Base-by-base conservation (phyloP, 2,797 vertebrate species). In the Takifugu rubripes region DNA sequence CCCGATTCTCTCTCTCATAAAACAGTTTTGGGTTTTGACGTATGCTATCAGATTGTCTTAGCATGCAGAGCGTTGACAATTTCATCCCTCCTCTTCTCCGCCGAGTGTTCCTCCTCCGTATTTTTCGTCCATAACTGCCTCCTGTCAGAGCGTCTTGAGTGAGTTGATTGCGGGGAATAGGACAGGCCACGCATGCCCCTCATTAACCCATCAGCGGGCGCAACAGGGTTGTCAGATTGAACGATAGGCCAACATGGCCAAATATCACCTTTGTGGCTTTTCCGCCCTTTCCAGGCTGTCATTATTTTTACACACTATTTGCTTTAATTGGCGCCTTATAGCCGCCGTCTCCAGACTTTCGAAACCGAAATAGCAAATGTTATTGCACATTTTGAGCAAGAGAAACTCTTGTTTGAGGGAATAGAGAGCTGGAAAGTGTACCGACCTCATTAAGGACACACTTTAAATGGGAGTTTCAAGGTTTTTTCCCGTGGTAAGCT, bases 91-190 rank as follows among this genome's bases (percentile, higher is more conserved):
- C 68, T 54, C 61, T 76, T 70, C 62, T 77, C 70, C 24, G 74
- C 83, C 68, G 73, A 63, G 67, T 78, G 72, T 12, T 71, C 77
- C 78, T 77, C 78, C 68, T 81, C 76, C 53, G 54, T 76, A 82
- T 84, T 86, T 86, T 90, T 83, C 59, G 71, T 72, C 82, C 67
- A 77, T 90, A 92, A 92, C 90, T 90, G 90, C 85, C 87, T 88
- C 79, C 88, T 90, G 89, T 92, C 90, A 90, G 87, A 87, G 84
- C 77, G 88, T 90, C 86, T 85, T 5, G 84, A 87, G 78, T 78
- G 86, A 89, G 78, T 82, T 85, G 87, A 91, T 89, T 88, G 88
- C 74, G 78, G 87, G 86, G 86, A 89, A 88, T 86, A 79, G 79
- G 87, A 87, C 78, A 80, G 76, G 87, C 83, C 81, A 86, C 79